Evolutionary conservation across 1,140 invertebrate genomes (phyloP).

Genomic region (Gonioctena quinquepunctata): DNA sequence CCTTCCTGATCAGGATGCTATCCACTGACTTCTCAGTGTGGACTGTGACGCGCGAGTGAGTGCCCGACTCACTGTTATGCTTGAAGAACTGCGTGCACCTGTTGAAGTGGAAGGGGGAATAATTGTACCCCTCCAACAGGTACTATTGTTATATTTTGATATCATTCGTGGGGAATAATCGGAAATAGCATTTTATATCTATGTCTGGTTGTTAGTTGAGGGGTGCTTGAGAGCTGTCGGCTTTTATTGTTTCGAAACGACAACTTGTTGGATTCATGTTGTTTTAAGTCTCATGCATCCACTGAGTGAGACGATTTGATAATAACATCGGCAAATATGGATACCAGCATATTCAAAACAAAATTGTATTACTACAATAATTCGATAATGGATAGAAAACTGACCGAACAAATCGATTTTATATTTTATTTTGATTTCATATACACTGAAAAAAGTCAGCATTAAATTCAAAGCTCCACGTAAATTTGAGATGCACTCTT

Average conservation of each 20-base stretch:
- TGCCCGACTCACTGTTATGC: slow-evolving; percentile 54
- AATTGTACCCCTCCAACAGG: slow-evolving; percentile 51
- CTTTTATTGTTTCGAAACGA: background rate
- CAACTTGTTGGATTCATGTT: no score
- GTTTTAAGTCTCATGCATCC: no score
- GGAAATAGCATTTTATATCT: slow-evolving; percentile 18
- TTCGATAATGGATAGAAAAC: no score
- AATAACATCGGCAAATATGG: no score
- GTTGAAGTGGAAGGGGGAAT: slow-evolving; percentile 50
- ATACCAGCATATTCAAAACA: no score
- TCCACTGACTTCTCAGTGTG: slow-evolving; percentile 48
- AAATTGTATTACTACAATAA: no score
- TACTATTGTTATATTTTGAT: slow-evolving; percentile 46
- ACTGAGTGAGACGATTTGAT: no score
- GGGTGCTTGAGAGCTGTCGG: slow-evolving; percentile 15
- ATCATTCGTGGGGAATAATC: slow-evolving; percentile 31
- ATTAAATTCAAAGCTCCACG: no score
- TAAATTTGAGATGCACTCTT: no score
- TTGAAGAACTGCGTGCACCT: slow-evolving; percentile 56
- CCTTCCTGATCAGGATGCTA: slow-evolving; percentile 39
- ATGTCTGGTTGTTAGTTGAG: background rate
- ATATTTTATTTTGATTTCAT: no score
- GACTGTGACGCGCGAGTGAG: slow-evolving; percentile 57
- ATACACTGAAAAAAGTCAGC: no score
- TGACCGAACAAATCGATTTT: no score